These are phyloP conservation scores for Tyrophagus putrescentiae DNA, from an alignment of 1,140 invertebrate genomes.

Conservation along the genomic window DNA sequence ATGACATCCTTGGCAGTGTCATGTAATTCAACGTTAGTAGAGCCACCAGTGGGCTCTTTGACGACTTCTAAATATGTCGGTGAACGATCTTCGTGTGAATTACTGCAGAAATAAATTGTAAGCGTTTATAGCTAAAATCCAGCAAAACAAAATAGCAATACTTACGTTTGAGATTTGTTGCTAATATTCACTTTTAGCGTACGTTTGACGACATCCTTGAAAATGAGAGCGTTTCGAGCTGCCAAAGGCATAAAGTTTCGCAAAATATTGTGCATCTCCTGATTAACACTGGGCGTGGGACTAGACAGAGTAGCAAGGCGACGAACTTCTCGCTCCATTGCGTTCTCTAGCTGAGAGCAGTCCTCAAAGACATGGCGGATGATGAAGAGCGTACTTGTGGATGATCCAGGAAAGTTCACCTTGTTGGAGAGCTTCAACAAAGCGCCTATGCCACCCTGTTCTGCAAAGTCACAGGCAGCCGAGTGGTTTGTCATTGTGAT, in stretches of 20 bases:
- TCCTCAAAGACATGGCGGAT: slow-evolving; percentile 8
- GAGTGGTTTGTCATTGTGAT: background rate
- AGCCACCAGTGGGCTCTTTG: no score
- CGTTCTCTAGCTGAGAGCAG: background rate
- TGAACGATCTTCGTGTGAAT: background rate
- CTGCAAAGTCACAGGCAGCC: background rate
- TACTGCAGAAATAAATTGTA: no score
- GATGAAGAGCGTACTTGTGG: background rate
- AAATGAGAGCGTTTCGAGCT: background rate
- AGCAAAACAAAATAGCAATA: no score
- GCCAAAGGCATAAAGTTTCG: background rate
- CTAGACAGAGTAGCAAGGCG: background rate
- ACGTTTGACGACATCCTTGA: background rate
- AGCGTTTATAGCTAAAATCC: no score
- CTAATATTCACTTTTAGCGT: background rate
- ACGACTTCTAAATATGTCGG: background rate
- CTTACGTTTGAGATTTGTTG: background rate
- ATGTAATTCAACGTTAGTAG: no score
- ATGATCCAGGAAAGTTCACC: background rate
- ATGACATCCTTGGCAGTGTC: no score
- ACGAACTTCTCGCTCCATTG: background rate
- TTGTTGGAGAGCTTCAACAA: background rate
- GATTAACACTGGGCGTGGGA: background rate
- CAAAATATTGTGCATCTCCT: background rate
- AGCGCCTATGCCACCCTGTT: background rate